phyloP scores from a whole-genome alignment of 2,797 vertebrate species.

The Myoxocephalus aenaeus region DNA sequence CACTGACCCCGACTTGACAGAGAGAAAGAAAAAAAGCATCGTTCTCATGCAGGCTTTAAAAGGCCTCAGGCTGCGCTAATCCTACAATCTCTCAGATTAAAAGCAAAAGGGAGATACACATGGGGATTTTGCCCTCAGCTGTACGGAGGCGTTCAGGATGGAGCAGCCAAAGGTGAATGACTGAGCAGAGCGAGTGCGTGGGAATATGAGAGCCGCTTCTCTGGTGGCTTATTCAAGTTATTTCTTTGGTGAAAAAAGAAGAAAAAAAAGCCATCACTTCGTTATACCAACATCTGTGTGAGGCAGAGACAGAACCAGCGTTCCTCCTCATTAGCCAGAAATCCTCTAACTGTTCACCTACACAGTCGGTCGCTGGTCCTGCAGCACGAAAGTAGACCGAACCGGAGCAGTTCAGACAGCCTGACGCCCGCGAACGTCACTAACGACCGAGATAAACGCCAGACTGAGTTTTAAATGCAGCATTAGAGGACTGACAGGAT shows the following conservation, averaged over 20 bases:
- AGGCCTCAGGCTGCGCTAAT: constrained; percentile 59
- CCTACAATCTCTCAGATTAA: constrained; percentile 67
- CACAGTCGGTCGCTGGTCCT: constrained; percentile 6
- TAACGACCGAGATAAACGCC: constrained; percentile 8
- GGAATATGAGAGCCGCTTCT: constrained; percentile 42
- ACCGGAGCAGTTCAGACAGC: not conserved
- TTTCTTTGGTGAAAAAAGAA: too few species aligned
- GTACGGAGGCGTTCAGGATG: constrained; percentile 62
- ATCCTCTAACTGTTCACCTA: constrained; percentile 26
- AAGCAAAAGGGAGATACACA: constrained; percentile 34
- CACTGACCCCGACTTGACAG: constrained; percentile 14
- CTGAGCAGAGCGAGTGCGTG: constrained; percentile 51
- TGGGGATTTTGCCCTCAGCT: constrained; percentile 47
- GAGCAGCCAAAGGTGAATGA: constrained; percentile 41
- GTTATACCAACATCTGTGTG: constrained; percentile 22
- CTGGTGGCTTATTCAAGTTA: constrained; percentile 27
- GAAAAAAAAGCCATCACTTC: too few species aligned
- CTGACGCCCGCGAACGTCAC: constrained; percentile 19
- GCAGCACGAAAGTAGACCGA: not conserved
- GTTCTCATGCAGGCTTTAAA: constrained; percentile 42
- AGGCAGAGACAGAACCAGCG: constrained; percentile 11
- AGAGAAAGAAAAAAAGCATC: not conserved
- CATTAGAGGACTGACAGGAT: constrained; percentile 42
- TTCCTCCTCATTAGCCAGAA: constrained; percentile 23
- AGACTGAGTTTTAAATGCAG: constrained; percentile 29